Evolutionary conservation across 2,888 invertebrate species (phyloP).

Genomic region (Phengaris alcon): DNA sequence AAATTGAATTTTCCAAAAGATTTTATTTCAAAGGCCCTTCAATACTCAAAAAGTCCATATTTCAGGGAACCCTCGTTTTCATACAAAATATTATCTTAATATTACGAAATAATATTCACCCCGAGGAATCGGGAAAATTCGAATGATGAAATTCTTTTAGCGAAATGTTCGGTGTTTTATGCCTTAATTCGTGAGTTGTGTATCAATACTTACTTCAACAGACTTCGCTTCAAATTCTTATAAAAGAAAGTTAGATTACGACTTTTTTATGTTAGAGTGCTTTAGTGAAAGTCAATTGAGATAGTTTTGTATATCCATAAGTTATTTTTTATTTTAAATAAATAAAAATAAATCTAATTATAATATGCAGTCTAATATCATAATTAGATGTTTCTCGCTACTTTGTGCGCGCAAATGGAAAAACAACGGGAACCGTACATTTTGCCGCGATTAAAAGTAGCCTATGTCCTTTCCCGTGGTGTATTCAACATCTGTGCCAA

Average conservation of each 20-base stretch:
- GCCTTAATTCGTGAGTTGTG: constrained; percentile 21
- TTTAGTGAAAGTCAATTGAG: too few relatives aligned
- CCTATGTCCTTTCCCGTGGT: too few relatives aligned
- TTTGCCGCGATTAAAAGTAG: too few relatives aligned
- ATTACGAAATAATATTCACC: constrained; percentile 24
- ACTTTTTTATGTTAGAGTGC: background rate
- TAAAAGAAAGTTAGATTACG: background rate
- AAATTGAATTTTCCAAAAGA: constrained; percentile 25
- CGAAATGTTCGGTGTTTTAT: constrained; percentile 17
- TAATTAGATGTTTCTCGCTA: too few relatives aligned
- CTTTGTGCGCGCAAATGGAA: too few relatives aligned
- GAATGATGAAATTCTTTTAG: constrained; percentile 22
- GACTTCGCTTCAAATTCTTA: background rate
- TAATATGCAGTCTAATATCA: too few relatives aligned
- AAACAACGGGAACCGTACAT: too few relatives aligned
- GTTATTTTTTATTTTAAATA: too few relatives aligned
- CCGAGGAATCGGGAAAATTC: constrained; percentile 19
- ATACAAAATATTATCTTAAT: constrained; percentile 22
- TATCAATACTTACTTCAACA: constrained; percentile 3
- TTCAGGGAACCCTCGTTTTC: constrained; percentile 22
- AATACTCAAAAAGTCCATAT: constrained; percentile 22
- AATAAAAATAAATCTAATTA: too few relatives aligned
- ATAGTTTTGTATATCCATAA: too few relatives aligned
- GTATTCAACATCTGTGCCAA: too few relatives aligned
- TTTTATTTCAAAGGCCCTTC: constrained; percentile 26